A percentile compares a stretch with the other conserved stretches of the same genome.
Conservation (phyloP, 2,888 invertebrate species). For the Callyntrura guangdongensis region DNA sequence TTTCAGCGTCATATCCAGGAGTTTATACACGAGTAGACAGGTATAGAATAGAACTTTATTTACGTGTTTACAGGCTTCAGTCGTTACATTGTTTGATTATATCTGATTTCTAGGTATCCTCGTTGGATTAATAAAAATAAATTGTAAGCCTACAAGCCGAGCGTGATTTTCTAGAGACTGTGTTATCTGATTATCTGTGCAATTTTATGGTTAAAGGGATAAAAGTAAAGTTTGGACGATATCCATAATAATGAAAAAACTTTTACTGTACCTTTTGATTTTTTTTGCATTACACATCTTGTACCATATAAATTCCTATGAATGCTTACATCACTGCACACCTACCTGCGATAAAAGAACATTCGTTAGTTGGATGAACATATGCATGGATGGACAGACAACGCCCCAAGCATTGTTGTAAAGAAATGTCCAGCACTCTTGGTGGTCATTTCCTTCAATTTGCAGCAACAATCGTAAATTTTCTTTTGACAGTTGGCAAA, state of each 20-base stretch:
- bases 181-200: neutral
- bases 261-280: neutral
- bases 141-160: neutral
- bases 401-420: neutral
- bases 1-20: slow-evolving; percentile 73
- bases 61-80: too few species aligned
- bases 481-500: slow-evolving; percentile 7
- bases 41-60: too few species aligned
- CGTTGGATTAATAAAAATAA: slow-evolving; percentile 78
- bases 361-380: neutral
- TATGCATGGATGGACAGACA: neutral
- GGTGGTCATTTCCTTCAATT: neutral
- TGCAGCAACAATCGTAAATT: neutral
- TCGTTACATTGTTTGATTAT: too few species aligned
- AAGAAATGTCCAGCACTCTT: slow-evolving; percentile 9
- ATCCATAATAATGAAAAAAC: neutral
- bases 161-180: neutral
- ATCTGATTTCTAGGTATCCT: too few species aligned
- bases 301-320: neutral
- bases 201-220: neutral
- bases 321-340: neutral
- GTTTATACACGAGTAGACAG: slow-evolving; percentile 70
- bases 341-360: neutral
- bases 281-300: neutral
- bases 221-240: neutral